Percentiles rank a stretch among this genome's conserved stretches.
These are phyloP conservation scores for Panopea generosa DNA, from an alignment of 2,888 invertebrate genomes.

Conservation along the genomic window DNA sequence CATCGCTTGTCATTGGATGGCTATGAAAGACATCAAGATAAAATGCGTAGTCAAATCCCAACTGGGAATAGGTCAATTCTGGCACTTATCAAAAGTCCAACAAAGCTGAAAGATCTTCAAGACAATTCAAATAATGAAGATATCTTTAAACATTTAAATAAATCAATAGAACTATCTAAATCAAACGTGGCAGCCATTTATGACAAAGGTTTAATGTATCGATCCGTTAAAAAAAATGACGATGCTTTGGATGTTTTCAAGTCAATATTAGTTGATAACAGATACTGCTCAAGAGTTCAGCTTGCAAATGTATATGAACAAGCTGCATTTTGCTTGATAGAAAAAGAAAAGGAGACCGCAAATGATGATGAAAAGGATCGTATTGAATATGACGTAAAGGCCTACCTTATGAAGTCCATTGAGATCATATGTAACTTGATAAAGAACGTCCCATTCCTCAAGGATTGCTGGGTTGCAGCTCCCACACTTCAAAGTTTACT, in stretches of 20 bases:
- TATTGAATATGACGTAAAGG: constrained; percentile 19
- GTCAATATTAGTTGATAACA: background rate
- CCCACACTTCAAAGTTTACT: constrained; percentile 27
- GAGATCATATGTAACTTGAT: constrained; percentile 31
- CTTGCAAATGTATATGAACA: constrained; percentile 46
- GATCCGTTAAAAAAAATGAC: constrained; percentile 3
- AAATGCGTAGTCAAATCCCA: too few relatives aligned
- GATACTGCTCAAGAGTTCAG: constrained; percentile 12
- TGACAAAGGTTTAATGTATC: constrained; percentile 34
- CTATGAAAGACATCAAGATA: too few relatives aligned
- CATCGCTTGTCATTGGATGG: too few relatives aligned
- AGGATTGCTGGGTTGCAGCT: constrained; percentile 31
- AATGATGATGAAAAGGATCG: background rate
- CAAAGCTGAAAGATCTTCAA: constrained; percentile 13
- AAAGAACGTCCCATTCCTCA: constrained; percentile 22
- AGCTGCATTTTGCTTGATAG: constrained; percentile 37
- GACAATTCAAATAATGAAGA: background rate
- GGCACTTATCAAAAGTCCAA: constrained; percentile 34
- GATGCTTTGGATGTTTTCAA: constrained; percentile 35
- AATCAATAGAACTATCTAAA: constrained; percentile 10
- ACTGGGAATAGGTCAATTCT: too few relatives aligned
- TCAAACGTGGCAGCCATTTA: constrained; percentile 32
- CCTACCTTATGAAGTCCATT: constrained; percentile 27
- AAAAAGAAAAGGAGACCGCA: background rate
- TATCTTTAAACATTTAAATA: constrained; percentile 26